Evolutionary conservation across 2,888 invertebrate genomes (phyloP), one percentile per base, ranked within the genome.

Genomic region (Erannis defoliaria): DNA sequence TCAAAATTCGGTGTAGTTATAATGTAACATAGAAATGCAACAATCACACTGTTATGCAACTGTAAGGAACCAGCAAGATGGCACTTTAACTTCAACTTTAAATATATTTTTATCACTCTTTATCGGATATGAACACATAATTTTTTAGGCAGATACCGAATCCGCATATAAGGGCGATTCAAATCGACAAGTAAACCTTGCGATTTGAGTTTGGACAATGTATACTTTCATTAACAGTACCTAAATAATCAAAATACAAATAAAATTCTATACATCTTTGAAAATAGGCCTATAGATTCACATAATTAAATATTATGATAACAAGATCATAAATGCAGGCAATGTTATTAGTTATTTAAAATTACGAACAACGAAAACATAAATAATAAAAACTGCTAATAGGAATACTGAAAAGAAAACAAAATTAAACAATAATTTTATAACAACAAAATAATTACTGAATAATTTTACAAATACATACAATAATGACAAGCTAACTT

Each of bases 11-110:
- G 70, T 66, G 68, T 68, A 61, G 38, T 70, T 26, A 58, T 62
- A 67, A 54, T 49, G 48, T 53, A 67, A 65, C 61, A 73, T 80
- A 78, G 72, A 81, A 80, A 77, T 74, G 83, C 75, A 73, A 74
- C 79, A 78, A 76, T 81, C 76, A 78, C 79, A 75, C 66, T 72
- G 68, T 73, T 70, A 64, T 74, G 70, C 69, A 74, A 76, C 75
- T 75, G 78, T 63, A 73, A 89, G 86, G 87, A 88, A 89, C 88
- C 84, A 81, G 81, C 76, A 80, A 78, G 75, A 89, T 88, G 89
- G 88, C 89, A 89, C 87, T 82, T 73, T 67, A 26, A 66, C 51
- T 33, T 35, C 53, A 55, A 55, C 63, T 62, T 64, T 54, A 42
- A 33, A 64, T 54, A 55, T 33, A 53, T 42, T 55, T 31, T 42